A percentile compares a stretch with the other conserved stretches of the same genome.
phyloP scores from a whole-genome alignment of 2,888 invertebrate species.

The Eupithecia subfuscata region DNA sequence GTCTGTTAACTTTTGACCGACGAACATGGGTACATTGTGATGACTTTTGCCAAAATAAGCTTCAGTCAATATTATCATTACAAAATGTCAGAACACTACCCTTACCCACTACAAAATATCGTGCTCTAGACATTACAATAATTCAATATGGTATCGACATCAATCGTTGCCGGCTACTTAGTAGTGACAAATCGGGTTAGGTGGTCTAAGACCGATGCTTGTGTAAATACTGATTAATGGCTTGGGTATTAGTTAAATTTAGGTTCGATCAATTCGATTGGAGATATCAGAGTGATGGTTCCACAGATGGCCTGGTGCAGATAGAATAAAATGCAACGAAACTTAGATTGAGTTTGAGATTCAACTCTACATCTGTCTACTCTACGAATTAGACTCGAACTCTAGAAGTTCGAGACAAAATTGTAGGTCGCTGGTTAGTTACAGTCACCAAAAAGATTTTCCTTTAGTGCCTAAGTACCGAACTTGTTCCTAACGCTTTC shows the following conservation, averaged over 20 bases:
- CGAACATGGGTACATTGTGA: neutral
- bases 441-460: neutral
- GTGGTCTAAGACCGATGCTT: constrained; percentile 29
- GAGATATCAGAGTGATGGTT: neutral
- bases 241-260: neutral
- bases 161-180: constrained; percentile 44
- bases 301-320: neutral
- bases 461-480: neutral
- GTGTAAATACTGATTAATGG: constrained; percentile 21
- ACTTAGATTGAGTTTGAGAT: neutral
- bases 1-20: neutral
- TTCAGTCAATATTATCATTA: neutral
- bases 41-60: neutral
- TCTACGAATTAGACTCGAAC: neutral
- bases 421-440: too few species aligned
- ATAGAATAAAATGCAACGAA: neutral
- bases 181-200: constrained; percentile 48
- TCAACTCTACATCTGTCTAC: neutral
- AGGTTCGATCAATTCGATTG: constrained; percentile 1
- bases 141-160: constrained; percentile 52
- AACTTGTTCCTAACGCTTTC: neutral
- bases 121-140: constrained; percentile 44
- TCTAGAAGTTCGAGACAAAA: neutral
- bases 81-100: neutral
- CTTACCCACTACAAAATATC: constrained; percentile 11